Percentiles rank a stretch among this genome's conserved stretches.
Conservation (phyloP, 2,888 invertebrate species). For the Coelinius sp. region DNA sequence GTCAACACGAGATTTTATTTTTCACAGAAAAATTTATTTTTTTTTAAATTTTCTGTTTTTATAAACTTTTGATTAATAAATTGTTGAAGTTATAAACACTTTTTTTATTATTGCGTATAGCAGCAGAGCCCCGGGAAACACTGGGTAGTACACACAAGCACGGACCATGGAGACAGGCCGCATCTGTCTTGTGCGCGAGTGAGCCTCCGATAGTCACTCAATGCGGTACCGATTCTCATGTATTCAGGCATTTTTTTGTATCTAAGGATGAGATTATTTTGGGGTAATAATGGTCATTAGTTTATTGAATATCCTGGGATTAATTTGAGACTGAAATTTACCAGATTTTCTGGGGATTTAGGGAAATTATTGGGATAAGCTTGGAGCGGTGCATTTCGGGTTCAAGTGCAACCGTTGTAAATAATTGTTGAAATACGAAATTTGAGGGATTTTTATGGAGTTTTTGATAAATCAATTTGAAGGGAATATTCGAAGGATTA, state of each 20-base stretch:
- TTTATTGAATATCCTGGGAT: constrained; percentile 30
- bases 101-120: constrained; percentile 22
- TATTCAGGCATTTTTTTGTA: constrained; percentile 28
- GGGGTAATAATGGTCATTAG: neutral
- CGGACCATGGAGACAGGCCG: constrained; percentile 60
- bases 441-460: neutral
- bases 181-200: constrained; percentile 41
- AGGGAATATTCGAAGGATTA: neutral
- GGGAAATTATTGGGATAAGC: constrained; percentile 13
- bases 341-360: neutral
- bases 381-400: constrained; percentile 22
- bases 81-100: neutral
- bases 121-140: neutral
- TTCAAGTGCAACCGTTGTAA: constrained; percentile 33
- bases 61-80: neutral
- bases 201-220: constrained; percentile 36
- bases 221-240: constrained; percentile 40
- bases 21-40: too few species aligned
- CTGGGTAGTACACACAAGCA: constrained; percentile 44
- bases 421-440: constrained; percentile 10
- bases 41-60: neutral
- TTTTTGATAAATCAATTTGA: neutral
- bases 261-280: neutral
- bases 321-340: neutral
- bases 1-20: too few species aligned